Evolutionary conservation across 2,113 vertebrate genomes (phyloP).

Genomic region (Nothocercus julius): DNA sequence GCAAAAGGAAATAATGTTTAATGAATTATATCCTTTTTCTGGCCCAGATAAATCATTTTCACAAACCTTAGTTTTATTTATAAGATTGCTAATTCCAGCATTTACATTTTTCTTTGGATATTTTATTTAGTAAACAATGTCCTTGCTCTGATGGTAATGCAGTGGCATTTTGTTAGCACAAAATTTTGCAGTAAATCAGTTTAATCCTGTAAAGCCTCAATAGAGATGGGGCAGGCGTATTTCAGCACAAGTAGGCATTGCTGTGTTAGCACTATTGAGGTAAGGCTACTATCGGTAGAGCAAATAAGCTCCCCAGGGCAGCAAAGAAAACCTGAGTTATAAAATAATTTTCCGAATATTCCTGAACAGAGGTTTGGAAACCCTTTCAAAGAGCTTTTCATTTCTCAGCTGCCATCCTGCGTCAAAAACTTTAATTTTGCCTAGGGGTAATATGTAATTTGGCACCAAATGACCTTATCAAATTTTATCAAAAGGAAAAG

Average conservation of each 20-base stretch:
- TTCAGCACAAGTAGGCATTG: not conserved
- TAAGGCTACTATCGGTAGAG: not conserved
- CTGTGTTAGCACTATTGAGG: not conserved
- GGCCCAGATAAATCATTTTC: not conserved
- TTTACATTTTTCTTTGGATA: not conserved
- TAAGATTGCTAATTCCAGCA: not conserved
- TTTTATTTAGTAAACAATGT: not conserved
- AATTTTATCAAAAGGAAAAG: conserved; percentile 34
- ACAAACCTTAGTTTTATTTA: not conserved
- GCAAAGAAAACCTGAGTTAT: not conserved
- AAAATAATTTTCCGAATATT: conserved; percentile 7
- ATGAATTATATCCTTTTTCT: not conserved
- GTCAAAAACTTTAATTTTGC: conserved; percentile 28
- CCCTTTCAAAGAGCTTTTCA: not conserved
- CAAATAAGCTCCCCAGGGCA: not conserved
- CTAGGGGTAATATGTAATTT: not conserved
- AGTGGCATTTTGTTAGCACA: not conserved
- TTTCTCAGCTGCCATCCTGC: not conserved
- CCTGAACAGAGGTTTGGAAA: not conserved
- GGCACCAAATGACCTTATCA: not conserved
- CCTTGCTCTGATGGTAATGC: not conserved
- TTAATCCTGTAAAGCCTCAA: not conserved
- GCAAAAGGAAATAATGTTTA: not conserved
- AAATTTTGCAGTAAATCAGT: not conserved
- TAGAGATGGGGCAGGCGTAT: not conserved